A percentile compares a stretch with the other conserved stretches of the same genome.
Evolutionary conservation across 2,888 invertebrate genomes (phyloP).

Genomic region (Leptarthrus brevirostris): DNA sequence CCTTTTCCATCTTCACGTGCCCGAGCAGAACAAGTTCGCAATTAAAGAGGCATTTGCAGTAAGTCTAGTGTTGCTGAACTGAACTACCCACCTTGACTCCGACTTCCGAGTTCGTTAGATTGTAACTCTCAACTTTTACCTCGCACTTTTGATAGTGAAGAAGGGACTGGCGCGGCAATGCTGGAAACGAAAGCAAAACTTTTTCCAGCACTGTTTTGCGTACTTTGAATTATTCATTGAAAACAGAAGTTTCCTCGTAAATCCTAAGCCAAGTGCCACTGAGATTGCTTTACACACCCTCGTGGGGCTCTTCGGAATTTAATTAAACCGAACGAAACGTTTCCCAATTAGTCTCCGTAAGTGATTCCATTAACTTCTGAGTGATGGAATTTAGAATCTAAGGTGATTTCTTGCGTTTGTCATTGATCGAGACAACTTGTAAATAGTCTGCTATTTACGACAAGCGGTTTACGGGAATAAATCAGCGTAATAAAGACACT

Average conservation of each 20-base stretch:
- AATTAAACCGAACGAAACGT: constrained; percentile 35
- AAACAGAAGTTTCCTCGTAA: constrained; percentile 42
- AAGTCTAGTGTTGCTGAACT: too few relatives aligned
- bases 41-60: too few relatives aligned
- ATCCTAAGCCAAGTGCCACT: constrained; percentile 1
- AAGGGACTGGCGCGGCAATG: neutral
- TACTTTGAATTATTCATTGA: constrained; percentile 43
- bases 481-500: too few relatives aligned
- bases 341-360: constrained; percentile 41
- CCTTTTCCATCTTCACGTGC: too few relatives aligned
- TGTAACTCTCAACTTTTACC: neutral
- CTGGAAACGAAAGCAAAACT: constrained; percentile 12
- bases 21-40: too few relatives aligned
- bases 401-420: neutral
- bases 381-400: neutral
- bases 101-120: neutral
- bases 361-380: constrained; percentile 40
- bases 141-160: neutral
- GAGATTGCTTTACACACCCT: neutral
- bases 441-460: too few relatives aligned
- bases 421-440: too few relatives aligned
- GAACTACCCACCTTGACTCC: too few relatives aligned
- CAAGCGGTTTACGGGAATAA: too few relatives aligned
- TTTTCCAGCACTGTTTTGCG: constrained; percentile 10
- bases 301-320: constrained; percentile 22